These are phyloP conservation scores for Caerostris extrusa DNA, from an alignment of 1,140 invertebrate species.

Conservation along the genomic window DNA sequence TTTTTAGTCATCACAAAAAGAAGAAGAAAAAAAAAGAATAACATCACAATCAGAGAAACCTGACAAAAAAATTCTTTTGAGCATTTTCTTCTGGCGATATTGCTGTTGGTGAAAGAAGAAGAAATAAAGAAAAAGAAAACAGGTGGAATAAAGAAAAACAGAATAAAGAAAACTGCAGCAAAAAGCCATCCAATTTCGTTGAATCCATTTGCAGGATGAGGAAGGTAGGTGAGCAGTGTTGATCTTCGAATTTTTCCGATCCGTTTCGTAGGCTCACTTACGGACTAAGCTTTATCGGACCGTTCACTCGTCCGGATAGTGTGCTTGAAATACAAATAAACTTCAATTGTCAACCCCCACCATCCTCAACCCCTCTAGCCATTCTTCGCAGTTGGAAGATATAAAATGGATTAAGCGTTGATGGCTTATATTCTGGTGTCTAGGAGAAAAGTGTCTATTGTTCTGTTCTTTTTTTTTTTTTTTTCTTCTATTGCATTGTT, in stretches of 20 bases:
- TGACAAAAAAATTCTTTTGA: neutral
- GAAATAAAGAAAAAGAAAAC: neutral
- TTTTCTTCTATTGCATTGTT: neutral
- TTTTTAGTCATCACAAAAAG: neutral
- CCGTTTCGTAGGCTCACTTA: constrained; percentile 44
- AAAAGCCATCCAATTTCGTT: constrained; percentile 49
- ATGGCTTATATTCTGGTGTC: neutral
- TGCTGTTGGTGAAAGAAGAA: neutral
- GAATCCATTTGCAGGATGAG: constrained; percentile 50
- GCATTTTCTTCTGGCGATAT: neutral
- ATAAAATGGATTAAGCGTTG: constrained; percentile 59
- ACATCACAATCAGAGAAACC: constrained; percentile 17
- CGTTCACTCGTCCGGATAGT: constrained; percentile 39
- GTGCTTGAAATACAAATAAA: constrained; percentile 62
- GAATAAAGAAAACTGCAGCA: constrained; percentile 80
- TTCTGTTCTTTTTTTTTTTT: neutral
- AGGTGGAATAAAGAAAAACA: constrained; percentile 87
- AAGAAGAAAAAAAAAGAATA: neutral
- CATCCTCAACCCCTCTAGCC: neutral
- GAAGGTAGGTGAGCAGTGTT: constrained; percentile 42
- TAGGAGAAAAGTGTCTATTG: neutral
- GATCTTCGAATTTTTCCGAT: constrained; percentile 64
- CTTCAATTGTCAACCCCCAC: neutral
- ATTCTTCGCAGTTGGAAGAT: neutral
- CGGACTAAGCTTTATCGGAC: constrained; percentile 38